phyloP scores from a whole-genome alignment of 2,888 invertebrate genomes.

The Caenorhabditis macrosperma region DNA sequence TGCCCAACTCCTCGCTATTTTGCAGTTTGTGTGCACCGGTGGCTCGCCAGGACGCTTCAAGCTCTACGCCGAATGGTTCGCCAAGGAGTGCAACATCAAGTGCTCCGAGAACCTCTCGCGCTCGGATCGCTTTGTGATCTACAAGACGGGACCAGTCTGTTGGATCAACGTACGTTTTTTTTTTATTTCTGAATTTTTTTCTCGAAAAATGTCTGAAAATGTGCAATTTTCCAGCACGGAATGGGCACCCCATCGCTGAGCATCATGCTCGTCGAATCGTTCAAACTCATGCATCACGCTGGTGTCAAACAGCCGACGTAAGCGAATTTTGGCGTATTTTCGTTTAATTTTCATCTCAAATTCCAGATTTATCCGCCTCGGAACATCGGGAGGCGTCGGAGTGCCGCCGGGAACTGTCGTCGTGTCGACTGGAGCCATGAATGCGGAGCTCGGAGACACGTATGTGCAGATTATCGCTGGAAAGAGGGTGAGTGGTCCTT shows the following conservation, averaged over 20 bases:
- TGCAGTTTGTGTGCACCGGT: conserved; percentile 82
- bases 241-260: conserved; percentile 98
- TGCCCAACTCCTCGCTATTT: background rate
- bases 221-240: conserved; percentile 86
- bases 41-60: conserved; percentile 81
- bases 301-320: conserved; percentile 85
- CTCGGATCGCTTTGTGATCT: conserved; percentile 81
- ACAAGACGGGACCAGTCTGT: conserved; percentile 82
- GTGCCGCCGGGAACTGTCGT: conserved; percentile 88
- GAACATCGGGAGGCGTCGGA: conserved; percentile 85
- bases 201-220: background rate
- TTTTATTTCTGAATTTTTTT: too few relatives aligned
- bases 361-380: conserved; percentile 88
- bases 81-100: conserved; percentile 70
- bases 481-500: conserved; percentile 86
- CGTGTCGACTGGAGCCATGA: conserved; percentile 92
- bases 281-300: conserved; percentile 96
- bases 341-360: background rate
- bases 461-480: conserved; percentile 85
- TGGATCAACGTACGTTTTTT: conserved; percentile 81
- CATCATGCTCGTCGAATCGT: conserved; percentile 94
- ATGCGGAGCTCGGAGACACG: conserved; percentile 88
- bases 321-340: conserved; percentile 2
- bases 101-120: conserved; percentile 80
- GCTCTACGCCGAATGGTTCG: conserved; percentile 81